Conservation (phyloP, 2,113 vertebrate genomes). For the Morphnarchus princeps region DNA sequence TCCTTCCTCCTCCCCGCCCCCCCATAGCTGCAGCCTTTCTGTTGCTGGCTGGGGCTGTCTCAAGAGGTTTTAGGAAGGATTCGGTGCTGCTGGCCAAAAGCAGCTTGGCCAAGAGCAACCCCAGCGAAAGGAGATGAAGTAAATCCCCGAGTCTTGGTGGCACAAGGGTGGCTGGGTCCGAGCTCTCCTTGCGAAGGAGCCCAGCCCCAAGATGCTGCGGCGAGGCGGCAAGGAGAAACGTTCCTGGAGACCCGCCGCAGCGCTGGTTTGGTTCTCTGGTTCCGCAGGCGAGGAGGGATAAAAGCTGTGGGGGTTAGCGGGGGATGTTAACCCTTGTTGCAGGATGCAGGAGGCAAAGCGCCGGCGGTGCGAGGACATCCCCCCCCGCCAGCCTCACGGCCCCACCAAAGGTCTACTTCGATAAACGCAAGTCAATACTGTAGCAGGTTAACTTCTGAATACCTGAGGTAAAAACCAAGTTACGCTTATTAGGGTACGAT, state of each 20-base stretch:
- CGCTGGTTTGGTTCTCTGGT: neutral
- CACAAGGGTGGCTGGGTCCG: neutral
- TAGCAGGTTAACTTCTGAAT: neutral
- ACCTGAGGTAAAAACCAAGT: constrained; percentile 5
- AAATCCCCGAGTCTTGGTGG: neutral
- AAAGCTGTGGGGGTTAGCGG: neutral
- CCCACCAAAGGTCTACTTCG: neutral
- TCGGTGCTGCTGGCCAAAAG: neutral
- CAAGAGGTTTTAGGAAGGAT: neutral
- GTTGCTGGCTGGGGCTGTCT: neutral
- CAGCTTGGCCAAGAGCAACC: neutral
- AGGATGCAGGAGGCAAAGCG: neutral
- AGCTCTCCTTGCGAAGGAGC: neutral
- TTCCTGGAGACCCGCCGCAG: neutral
- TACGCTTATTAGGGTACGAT: neutral
- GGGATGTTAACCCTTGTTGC: too few species aligned
- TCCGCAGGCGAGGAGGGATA: neutral
- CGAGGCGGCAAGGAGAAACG: neutral
- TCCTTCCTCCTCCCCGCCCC: neutral
- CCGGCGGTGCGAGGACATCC: rapidly evolving
- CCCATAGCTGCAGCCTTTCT: neutral
- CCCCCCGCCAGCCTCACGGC: neutral
- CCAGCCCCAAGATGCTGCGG: neutral
- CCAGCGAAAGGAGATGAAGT: neutral
- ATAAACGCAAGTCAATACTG: neutral